These are phyloP conservation scores for Drosophila mettleri DNA, from an alignment of 2,888 invertebrate species.

Conservation along the genomic window DNA sequence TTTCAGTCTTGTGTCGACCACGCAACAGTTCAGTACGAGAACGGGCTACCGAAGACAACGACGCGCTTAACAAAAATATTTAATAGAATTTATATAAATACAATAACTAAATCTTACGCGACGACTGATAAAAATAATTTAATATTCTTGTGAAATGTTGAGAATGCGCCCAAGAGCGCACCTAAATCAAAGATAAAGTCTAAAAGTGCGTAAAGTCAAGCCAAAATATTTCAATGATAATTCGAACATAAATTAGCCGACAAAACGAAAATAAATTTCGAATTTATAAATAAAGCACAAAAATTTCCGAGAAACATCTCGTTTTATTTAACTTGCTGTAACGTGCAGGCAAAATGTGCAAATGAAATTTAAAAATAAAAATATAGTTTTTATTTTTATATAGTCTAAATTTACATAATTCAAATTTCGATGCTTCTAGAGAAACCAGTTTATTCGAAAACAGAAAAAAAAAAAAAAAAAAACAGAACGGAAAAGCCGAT, in stretches of 20 bases:
- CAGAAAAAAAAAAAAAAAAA: neutral
- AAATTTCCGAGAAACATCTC: constrained; percentile 11
- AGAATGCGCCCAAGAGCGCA: constrained; percentile 40
- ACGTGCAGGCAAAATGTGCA: constrained; percentile 31
- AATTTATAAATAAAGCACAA: constrained; percentile 28
- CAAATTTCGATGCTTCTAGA: constrained; percentile 6
- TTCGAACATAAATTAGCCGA: constrained; percentile 38
- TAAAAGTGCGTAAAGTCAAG: constrained; percentile 56
- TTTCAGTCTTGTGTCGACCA: constrained; percentile 81
- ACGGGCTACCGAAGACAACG: constrained; percentile 68
- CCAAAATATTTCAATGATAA: constrained; percentile 35
- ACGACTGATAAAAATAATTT: constrained; percentile 44
- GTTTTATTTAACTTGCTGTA: constrained; percentile 37
- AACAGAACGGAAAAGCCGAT: constrained; percentile 12
- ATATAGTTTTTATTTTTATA: neutral
- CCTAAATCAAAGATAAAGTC: constrained; percentile 33
- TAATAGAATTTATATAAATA: constrained; percentile 7
- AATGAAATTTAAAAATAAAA: constrained; percentile 18
- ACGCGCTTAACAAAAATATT: constrained; percentile 25
- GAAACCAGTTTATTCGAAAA: constrained; percentile 32
- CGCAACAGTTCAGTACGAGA: constrained; percentile 61
- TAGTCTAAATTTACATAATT: constrained; percentile 33
- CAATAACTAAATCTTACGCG: constrained; percentile 15
- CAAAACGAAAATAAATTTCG: constrained; percentile 21
- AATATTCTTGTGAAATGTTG: constrained; percentile 62